phyloP scores from a whole-genome alignment of 2,888 invertebrate genomes.

The Colletes collaris region DNA sequence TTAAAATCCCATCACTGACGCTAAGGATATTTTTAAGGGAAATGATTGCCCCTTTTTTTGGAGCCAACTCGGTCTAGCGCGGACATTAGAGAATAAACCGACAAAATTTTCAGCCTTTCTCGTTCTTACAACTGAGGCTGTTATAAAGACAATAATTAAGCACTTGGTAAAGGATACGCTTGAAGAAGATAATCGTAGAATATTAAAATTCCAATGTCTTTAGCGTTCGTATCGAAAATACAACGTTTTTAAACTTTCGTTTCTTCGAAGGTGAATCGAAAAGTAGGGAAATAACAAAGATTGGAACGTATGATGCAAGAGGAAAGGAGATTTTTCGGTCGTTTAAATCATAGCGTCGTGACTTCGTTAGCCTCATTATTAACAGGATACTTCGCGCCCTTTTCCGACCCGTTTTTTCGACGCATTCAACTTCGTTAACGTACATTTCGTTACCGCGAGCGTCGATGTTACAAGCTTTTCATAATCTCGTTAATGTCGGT shows the following conservation, averaged over 20 bases:
- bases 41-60: constrained; percentile 43
- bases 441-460: no score
- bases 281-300: no score
- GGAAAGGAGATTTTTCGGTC: no score
- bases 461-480: constrained; percentile 10
- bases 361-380: constrained; percentile 40
- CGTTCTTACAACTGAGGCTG: constrained; percentile 21
- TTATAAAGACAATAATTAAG: constrained; percentile 14
- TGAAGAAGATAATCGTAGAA: background rate
- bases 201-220: no score
- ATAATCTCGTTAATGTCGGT: constrained; percentile 37
- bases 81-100: constrained; percentile 1
- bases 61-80: background rate
- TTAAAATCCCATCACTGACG: constrained; percentile 61
- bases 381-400: constrained; percentile 9
- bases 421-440: constrained; percentile 30
- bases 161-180: background rate
- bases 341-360: background rate
- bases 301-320: no score
- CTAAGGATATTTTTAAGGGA: constrained; percentile 53
- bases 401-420: constrained; percentile 12
- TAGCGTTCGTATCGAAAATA: no score
- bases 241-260: no score
- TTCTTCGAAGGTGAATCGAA: no score
- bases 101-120: constrained; percentile 1